Evolutionary conservation across 2,797 vertebrate species (phyloP).

Genomic region (Valencia hispanica): DNA sequence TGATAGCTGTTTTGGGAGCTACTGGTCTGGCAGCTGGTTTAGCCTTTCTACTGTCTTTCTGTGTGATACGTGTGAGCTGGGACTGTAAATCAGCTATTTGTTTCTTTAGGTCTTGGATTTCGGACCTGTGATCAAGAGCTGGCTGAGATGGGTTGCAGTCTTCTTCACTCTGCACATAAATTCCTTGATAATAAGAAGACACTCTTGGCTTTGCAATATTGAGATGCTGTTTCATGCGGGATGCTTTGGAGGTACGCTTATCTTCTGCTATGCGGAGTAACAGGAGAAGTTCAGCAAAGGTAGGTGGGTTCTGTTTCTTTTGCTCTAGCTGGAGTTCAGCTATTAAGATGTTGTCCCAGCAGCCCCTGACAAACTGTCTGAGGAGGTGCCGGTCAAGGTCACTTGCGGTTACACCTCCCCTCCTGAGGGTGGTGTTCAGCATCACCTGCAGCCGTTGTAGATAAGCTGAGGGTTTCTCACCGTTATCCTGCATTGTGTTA

Average conservation of each 20-base stretch:
- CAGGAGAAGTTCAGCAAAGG: not conserved
- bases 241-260: not conserved
- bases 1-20: not conserved
- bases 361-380: not conserved
- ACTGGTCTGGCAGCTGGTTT: not conserved
- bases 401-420: not conserved
- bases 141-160: not conserved
- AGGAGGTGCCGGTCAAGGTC: not conserved
- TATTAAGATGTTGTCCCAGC: not conserved
- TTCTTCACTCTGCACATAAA: too few species aligned
- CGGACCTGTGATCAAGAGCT: not conserved
- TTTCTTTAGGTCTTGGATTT: conserved; percentile 4
- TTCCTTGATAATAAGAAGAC: not conserved
- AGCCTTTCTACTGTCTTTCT: conserved; percentile 4
- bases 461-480: not conserved
- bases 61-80: not conserved
- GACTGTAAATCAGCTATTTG: conserved; percentile 2
- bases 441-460: not conserved
- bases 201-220: not conserved
- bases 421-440: not conserved
- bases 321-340: conserved; percentile 1
- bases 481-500: not conserved
- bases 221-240: not conserved
- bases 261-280: not conserved
- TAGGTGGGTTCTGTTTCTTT: not conserved